These are phyloP conservation scores for Melanostoma scalare DNA, from an alignment of 2,888 invertebrate genomes.

Conservation along the genomic window DNA sequence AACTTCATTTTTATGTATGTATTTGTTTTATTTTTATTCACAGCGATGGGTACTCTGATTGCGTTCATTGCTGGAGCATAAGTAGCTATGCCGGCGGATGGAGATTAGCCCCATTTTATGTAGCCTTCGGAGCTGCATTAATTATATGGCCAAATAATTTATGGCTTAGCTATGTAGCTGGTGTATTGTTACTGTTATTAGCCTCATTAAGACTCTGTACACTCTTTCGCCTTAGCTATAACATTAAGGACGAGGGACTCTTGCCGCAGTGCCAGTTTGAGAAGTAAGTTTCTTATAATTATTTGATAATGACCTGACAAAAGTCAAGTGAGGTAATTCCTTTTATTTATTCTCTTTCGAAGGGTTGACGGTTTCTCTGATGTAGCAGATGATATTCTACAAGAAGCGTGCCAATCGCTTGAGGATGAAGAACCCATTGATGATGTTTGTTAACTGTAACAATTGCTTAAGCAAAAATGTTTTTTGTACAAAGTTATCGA, in stretches of 20 bases:
- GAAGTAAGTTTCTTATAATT: constrained; percentile 75
- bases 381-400: constrained; percentile 78
- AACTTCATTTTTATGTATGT: neutral
- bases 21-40: constrained; percentile 43
- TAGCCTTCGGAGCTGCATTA: constrained; percentile 78
- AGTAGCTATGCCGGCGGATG: constrained; percentile 78
- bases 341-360: constrained; percentile 50
- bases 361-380: constrained; percentile 78
- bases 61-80: constrained; percentile 78
- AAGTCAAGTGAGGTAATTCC: constrained; percentile 22
- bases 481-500: constrained; percentile 65
- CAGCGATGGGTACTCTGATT: constrained; percentile 78
- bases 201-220: constrained; percentile 82
- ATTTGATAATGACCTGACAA: neutral
- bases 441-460: constrained; percentile 78
- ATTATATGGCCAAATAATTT: constrained; percentile 82
- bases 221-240: constrained; percentile 77
- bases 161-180: constrained; percentile 83
- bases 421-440: constrained; percentile 80
- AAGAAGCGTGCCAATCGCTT: constrained; percentile 77
- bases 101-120: constrained; percentile 79
- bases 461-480: constrained; percentile 12
- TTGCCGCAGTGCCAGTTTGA: constrained; percentile 81
- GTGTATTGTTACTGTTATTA: constrained; percentile 82
- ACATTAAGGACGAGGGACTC: constrained; percentile 79